Evolutionary conservation across 2,113 vertebrate species (phyloP).

Genomic region (Erythrocercus mccallii): DNA sequence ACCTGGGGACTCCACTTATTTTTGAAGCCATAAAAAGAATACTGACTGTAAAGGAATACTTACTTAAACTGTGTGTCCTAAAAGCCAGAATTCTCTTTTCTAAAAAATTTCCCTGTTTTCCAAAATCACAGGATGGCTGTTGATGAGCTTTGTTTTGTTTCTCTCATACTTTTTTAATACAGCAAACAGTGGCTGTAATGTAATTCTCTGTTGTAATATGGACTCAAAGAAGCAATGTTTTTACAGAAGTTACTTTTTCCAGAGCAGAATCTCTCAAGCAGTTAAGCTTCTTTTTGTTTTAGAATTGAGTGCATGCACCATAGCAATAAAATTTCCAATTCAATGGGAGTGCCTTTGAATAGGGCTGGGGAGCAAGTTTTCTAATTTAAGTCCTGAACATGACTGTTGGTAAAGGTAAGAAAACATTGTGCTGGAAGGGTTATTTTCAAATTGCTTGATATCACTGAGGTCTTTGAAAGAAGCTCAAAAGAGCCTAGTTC

Average conservation of each 20-base stretch:
- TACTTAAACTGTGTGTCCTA: slow-evolving; percentile 33
- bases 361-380: not conserved
- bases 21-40: slow-evolving; percentile 27
- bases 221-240: not conserved
- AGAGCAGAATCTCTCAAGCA: not conserved
- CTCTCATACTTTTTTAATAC: not conserved
- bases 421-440: not conserved
- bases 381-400: not conserved
- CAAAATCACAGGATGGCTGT: not conserved
- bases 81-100: slow-evolving; percentile 9
- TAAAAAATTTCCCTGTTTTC: not conserved
- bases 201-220: not conserved
- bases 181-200: not conserved
- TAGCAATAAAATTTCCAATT: slow-evolving; percentile 30
- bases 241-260: not conserved
- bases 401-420: not conserved
- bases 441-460: slow-evolving; percentile 10
- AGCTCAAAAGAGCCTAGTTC: not conserved
- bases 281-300: not conserved
- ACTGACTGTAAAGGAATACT: not conserved
- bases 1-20: not conserved
- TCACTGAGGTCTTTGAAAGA: not conserved
- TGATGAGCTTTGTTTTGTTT: not conserved
- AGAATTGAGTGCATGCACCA: not conserved
- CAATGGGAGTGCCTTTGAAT: not conserved